Base-by-base conservation (phyloP, 2,113 vertebrate genomes). In the Otocyon megalotis region DNA sequence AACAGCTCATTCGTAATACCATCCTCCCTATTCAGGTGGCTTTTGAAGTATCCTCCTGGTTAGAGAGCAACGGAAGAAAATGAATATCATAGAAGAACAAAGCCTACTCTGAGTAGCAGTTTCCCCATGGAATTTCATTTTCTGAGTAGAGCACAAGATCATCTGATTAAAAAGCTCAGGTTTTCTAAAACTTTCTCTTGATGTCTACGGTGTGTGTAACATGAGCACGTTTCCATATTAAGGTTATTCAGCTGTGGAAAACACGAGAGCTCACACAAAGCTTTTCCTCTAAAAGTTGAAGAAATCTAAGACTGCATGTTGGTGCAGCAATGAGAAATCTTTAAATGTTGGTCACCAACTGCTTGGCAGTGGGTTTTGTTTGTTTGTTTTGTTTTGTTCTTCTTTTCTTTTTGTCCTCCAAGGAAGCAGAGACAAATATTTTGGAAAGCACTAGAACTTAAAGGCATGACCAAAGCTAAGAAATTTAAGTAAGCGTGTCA, bases 131-230 rank as follows among this genome's bases (percentile, higher is more conserved):
- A 95, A 96, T 97, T 97, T 93, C 58, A 43, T 92, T 94, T 92
- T 98, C 94, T 94, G 74, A 69, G 81, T 37, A 72, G 63, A 96
- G 37, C 94, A 32, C 56, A 93, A 94, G 93, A 92, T 96, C 96
- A 96, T 97, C 93, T 97, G 97, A 98, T 96, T 97, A 96, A 97
- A 97, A 96, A 92, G 96, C 94, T 98, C 96, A 93, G 58, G 72
- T 98, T 97, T 88, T 97, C 97, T 72, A 92, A 92, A 93, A 92
- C 93, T 95, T 97, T 96, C 86, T 97, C 28, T 43, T 89, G 79
- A 96, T 86, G 84, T 69, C 89, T 81, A 9, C 77, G 28, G 20
- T 63, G 76, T 94, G 94, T 95, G 96, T 97, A 98, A 97, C 87
- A 65, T 92, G 90, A 98, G 82, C 67, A 77, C 15, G 43, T 90